A percentile compares a stretch with the other conserved stretches of the same genome.
Evolutionary conservation across 1,140 invertebrate genomes (phyloP).

Genomic region (Cotesia glomerata): DNA sequence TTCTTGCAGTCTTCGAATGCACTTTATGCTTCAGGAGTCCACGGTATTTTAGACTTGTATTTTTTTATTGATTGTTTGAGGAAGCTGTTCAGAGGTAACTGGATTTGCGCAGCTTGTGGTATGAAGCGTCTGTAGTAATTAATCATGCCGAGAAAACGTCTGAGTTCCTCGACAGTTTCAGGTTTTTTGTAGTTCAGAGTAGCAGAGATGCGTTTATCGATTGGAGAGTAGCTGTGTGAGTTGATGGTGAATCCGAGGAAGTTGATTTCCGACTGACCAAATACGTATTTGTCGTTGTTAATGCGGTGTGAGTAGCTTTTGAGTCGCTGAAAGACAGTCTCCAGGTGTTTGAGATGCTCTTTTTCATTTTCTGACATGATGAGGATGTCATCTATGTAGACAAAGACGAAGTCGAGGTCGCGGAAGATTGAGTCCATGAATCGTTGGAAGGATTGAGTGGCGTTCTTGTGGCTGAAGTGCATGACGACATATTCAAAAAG

Average conservation of each 20-base stretch:
- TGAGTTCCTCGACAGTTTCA: neutral
- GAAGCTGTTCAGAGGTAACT: neutral
- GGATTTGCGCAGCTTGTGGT: neutral
- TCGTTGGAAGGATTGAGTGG: slow-evolving; percentile 38
- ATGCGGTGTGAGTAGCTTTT: neutral
- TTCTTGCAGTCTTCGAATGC: slow-evolving; percentile 1
- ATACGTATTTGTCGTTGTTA: neutral
- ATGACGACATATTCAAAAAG: slow-evolving; percentile 44
- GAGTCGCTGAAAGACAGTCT: slow-evolving; percentile 4
- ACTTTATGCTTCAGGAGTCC: neutral
- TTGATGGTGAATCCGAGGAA: no score
- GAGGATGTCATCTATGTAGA: slow-evolving; percentile 33
- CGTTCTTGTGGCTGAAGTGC: slow-evolving; percentile 48
- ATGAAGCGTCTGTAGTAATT: slow-evolving; percentile 10
- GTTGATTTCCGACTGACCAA: no score
- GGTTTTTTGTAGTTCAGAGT: slow-evolving; percentile 3
- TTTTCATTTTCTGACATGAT: slow-evolving; percentile 20
- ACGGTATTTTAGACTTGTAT: slow-evolving; percentile 7
- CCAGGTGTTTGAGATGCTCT: slow-evolving; percentile 27
- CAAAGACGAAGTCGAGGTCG: slow-evolving; percentile 17
- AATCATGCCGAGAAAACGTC: slow-evolving; percentile 16
- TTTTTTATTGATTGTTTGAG: slow-evolving; percentile 1
- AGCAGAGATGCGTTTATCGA: neutral
- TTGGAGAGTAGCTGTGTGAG: neutral
- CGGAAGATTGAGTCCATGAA: slow-evolving; percentile 30